Conservation (phyloP, 2,113 vertebrate species). For the Myotis lucifugus region DNA sequence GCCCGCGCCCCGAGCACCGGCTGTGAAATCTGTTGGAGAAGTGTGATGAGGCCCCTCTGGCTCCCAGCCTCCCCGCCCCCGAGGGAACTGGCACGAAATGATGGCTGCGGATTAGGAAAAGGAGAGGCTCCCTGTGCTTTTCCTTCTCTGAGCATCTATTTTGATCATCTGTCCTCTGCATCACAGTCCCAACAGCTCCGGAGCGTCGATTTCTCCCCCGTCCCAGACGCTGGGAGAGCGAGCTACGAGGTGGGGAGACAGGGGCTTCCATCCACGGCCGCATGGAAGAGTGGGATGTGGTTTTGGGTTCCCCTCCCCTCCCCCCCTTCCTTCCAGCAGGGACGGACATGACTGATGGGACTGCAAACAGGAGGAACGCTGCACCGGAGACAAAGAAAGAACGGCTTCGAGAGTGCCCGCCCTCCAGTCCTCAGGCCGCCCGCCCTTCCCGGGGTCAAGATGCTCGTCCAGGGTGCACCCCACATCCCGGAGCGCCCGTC, state of each 20-base stretch:
- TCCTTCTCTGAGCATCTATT: constrained; percentile 79
- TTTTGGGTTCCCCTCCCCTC: constrained; percentile 12
- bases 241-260: constrained; percentile 34
- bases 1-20: constrained; percentile 77
- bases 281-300: constrained; percentile 28
- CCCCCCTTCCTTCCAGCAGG: constrained; percentile 30
- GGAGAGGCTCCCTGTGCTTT: constrained; percentile 76
- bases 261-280: constrained; percentile 49
- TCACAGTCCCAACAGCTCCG: constrained; percentile 66
- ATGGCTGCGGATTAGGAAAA: constrained; percentile 80
- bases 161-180: constrained; percentile 79
- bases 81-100: constrained; percentile 77
- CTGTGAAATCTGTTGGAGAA: constrained; percentile 80
- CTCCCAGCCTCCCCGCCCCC: constrained; percentile 72
- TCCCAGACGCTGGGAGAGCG: constrained; percentile 44
- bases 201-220: constrained; percentile 39
- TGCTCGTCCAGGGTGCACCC: neutral
- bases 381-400: neutral
- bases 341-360: neutral
- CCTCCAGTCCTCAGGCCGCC: too few species aligned
- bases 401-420: neutral
- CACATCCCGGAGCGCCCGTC: neutral
- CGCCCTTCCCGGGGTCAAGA: neutral
- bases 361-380: neutral
- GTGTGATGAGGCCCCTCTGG: constrained; percentile 79